Conservation (phyloP, 2,888 invertebrate species). For the Resseliella maxima region DNA sequence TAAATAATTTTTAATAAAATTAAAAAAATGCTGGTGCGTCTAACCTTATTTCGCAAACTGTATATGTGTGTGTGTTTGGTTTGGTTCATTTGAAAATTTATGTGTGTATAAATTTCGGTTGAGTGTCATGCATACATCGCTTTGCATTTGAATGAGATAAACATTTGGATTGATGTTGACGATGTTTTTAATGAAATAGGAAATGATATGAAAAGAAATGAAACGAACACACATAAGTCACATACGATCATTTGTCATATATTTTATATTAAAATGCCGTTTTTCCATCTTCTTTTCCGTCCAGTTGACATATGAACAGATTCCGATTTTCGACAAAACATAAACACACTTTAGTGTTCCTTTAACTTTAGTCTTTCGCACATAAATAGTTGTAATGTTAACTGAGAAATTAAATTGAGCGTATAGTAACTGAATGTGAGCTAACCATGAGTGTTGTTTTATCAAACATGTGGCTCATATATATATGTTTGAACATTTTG, state of each 20-base stretch:
- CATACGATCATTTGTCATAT: slow-evolving; percentile 1
- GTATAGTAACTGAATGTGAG: slow-evolving; percentile 3
- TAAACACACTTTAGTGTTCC: too few relatives aligned
- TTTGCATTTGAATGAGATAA: background rate
- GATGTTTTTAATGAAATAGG: background rate
- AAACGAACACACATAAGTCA: slow-evolving; percentile 19
- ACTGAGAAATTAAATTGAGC: slow-evolving; percentile 50
- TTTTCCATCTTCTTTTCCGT: background rate
- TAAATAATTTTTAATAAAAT: too few relatives aligned
- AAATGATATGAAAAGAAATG: background rate
- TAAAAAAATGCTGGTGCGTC: too few relatives aligned
- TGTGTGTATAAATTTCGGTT: slow-evolving; percentile 4
- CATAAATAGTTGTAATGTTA: too few relatives aligned
- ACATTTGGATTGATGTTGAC: slow-evolving; percentile 24
- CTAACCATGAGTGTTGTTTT: background rate
- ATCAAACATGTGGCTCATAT: slow-evolving; percentile 20
- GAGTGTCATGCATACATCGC: background rate
- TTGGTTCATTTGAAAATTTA: background rate
- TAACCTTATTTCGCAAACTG: too few relatives aligned
- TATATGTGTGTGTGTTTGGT: background rate
- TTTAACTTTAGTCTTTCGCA: too few relatives aligned
- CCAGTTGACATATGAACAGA: background rate
- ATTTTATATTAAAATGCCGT: background rate
- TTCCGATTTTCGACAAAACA: too few relatives aligned
- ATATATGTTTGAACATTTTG: background rate